phyloP scores from a whole-genome alignment of 1,140 invertebrate genomes.

The Linepithema humile region DNA sequence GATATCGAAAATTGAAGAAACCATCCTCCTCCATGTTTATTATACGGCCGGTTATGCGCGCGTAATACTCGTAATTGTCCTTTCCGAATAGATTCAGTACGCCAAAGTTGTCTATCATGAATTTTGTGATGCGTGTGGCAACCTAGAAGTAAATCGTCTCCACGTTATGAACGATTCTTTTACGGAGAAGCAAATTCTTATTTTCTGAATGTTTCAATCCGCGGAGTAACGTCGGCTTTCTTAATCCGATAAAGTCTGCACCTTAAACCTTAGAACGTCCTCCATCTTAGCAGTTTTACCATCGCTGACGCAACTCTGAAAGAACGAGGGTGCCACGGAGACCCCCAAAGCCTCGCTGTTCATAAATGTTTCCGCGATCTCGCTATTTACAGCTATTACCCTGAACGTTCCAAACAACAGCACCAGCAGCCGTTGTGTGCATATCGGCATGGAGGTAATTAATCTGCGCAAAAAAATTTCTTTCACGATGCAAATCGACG shows the following conservation, averaged over 20 bases:
- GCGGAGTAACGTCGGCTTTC: background rate
- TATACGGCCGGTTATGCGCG: constrained; percentile 96
- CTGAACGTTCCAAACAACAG: constrained; percentile 98
- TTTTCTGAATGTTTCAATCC: background rate
- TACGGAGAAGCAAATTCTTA: background rate
- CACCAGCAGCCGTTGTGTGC: constrained; percentile 96
- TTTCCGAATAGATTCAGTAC: constrained; percentile 97
- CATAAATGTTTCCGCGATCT: constrained; percentile 96
- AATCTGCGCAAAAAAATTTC: constrained; percentile 88
- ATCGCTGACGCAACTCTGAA: constrained; percentile 97
- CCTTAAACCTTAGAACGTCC: constrained; percentile 97
- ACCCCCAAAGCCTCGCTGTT: constrained; percentile 97
- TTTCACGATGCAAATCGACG: background rate
- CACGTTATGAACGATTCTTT: constrained; percentile 65
- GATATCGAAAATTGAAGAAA: constrained; percentile 97
- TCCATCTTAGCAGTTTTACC: constrained; percentile 97
- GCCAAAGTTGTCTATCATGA: constrained; percentile 98
- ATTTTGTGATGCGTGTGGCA: constrained; percentile 97
- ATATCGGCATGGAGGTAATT: constrained; percentile 93
- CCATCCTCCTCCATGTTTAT: constrained; percentile 96
- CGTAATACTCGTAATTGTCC: constrained; percentile 99
- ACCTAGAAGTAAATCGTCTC: constrained; percentile 85
- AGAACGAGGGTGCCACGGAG: constrained; percentile 98
- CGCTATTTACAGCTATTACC: constrained; percentile 96
- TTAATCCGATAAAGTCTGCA: constrained; percentile 77